Base-by-base conservation (phyloP, 2,888 invertebrate genomes). In the Caenorhabditis imperialis region DNA sequence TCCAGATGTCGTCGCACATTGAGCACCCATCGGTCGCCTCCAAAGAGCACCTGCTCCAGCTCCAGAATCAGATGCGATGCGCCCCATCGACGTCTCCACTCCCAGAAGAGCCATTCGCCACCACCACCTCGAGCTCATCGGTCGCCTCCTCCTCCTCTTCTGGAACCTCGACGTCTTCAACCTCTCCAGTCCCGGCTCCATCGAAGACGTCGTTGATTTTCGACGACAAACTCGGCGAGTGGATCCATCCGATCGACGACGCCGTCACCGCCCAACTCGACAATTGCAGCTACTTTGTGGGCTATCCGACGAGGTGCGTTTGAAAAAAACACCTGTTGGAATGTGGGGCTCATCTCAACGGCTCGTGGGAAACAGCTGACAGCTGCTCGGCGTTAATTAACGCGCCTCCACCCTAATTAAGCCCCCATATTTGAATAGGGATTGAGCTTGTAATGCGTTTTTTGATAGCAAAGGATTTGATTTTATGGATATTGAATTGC, bases 231-330 rank as follows among this genome's bases (percentile, higher is more conserved):
- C 60, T 79, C 6, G 76, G 72, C 14, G 80, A 80, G 57, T 73
- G 69, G 63, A 75, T 76, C 37, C 76, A 73, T 42, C 80, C 78
- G 14, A 70, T 80, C 16, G 78, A 78, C 53, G 65, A 65, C n/a
- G 33, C 70, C 1, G 38, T 75, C 3, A 73, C 63, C 35, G 30
- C 51, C 4, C 80, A 80, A 50, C 65, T 80, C 18, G 78, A 78
- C 14, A 67, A 76, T 18, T 75, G 75, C 70, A 75, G 72, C 62
- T 80, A 78, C 61, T 80, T 76, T 37, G 77, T 77, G n/a, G 65
- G 69, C 30, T 60, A 74, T 23, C 80, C 80, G 30, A 69, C 76
- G 6, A 72, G 73, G 79, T 79, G 35, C 47, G 63, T 42, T 42
- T 42, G 42, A 42, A 42, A 42, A 42, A 44, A 44, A 44, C 44